Base-by-base conservation (phyloP, 2,888 invertebrate genomes). In the Himalopsyche anomala region DNA sequence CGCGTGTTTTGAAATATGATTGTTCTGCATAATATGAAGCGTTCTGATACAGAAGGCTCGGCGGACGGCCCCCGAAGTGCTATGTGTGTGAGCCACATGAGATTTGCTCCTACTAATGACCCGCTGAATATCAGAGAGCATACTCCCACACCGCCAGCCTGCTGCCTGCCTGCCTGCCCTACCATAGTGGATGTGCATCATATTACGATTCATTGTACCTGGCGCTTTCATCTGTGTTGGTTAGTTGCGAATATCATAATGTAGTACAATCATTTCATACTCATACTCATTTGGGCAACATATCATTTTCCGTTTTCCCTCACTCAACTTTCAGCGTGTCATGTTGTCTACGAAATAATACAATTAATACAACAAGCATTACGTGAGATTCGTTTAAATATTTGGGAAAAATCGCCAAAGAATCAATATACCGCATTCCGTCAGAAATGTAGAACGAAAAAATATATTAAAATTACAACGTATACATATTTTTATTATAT, bases 51-150 rank as follows among this genome's bases (percentile, higher is more conserved):
- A 36, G 15, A 15, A 74, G 12, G 38, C 74, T 36, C 74, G 12
- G 36, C 74, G 74, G 38, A 28, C 74, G 15, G 74, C 15, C 74
- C 28, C 74, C 74, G 74, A 74, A 74, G 74, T 74, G 74, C 74
- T 74, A 36, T 36, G 74, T 74, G 36, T 74, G 74, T 74, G 38
- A 74, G 74, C 74, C 74, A 74, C 74, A 74, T 36, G 74, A 74
- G 74, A 74, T 74, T 74, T 74, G 36, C 74, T 74, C 36, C 38
- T 38, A 38, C 74, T 74, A 74, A 74, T 74, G 74, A 74, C 74
- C 74, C 74, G 74, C 28, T 74, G 74, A 74, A 74, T 74, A 74
- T 74, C 74, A 74, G 74, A 74, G 74, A 74, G 74, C 74, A 74
- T 36, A 74, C 62, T 62, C 62, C 3, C 19, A 62, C 74, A 74